Percentiles rank a stretch among this genome's conserved stretches.
Evolutionary conservation across 1,140 invertebrate species (phyloP).

Genomic region (Drosophila bifasciata): DNA sequence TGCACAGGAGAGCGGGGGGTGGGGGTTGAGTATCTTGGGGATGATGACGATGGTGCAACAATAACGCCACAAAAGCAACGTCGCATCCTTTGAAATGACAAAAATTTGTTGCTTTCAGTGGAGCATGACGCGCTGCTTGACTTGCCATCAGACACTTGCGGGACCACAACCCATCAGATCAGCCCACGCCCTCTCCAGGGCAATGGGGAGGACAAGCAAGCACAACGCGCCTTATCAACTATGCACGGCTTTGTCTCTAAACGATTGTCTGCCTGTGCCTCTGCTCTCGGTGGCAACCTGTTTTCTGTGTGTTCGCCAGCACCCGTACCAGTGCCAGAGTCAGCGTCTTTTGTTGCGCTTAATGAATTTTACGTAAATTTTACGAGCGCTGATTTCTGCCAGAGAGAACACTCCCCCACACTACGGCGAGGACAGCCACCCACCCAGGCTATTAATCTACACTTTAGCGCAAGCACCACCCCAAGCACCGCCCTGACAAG

Average conservation of each 20-base stretch:
- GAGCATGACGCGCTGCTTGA: conserved; percentile 56
- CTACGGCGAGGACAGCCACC: conserved; percentile 1
- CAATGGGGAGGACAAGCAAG: too few species aligned
- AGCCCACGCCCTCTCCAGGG: conserved; percentile 5
- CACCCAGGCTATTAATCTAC: conserved; percentile 74
- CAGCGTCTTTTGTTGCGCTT: conserved; percentile 79
- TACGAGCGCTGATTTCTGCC: conserved; percentile 80
- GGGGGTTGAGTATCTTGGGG: too few species aligned
- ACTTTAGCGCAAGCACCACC: conserved; percentile 65
- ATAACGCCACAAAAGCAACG: conserved; percentile 45
- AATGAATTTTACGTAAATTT: conserved; percentile 83
- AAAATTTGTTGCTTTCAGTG: conserved; percentile 70
- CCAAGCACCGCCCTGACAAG: neutral
- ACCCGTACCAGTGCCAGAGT: neutral
- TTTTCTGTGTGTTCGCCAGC: conserved; percentile 8
- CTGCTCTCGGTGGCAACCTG: conserved; percentile 43
- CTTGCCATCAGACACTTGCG: conserved; percentile 59
- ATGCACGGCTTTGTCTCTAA: conserved; percentile 79
- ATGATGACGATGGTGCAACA: conserved; percentile 38
- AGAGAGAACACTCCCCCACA: conserved; percentile 30
- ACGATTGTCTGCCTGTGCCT: conserved; percentile 58
- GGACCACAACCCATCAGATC: conserved; percentile 39
- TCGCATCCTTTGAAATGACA: conserved; percentile 71
- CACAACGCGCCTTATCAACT: conserved; percentile 72
- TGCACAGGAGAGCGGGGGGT: conserved; percentile 37